phyloP scores from a whole-genome alignment of 2,113 vertebrate species.

The Microcebus murinus region DNA sequence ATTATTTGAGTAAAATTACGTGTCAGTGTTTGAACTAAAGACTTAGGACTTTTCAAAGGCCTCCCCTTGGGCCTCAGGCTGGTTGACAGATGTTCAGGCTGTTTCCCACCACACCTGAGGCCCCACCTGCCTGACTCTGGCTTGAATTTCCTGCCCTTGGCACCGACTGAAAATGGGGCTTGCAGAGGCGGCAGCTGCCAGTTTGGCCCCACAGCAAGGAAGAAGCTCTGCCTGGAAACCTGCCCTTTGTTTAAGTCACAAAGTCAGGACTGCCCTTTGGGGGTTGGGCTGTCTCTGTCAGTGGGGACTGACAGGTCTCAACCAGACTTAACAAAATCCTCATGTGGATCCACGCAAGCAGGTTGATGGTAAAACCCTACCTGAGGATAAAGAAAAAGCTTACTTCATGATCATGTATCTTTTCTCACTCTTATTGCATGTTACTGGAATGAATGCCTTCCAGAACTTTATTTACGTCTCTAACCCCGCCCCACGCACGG shows the following conservation, averaged over 20 bases:
- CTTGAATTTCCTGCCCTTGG: conserved; percentile 21
- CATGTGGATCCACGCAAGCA: neutral
- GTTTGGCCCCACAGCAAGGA: neutral
- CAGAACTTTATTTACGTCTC: neutral
- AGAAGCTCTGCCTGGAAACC: neutral
- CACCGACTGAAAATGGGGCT: neutral
- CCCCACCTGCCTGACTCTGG: neutral
- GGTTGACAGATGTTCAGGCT: neutral
- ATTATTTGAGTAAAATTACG: neutral
- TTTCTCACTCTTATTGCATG: neutral
- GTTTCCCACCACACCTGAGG: neutral
- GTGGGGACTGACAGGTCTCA: neutral
- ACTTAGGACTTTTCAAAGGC: neutral
- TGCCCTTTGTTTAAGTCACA: neutral
- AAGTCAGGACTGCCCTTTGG: neutral
- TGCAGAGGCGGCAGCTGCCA: neutral
- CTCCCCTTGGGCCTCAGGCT: neutral
- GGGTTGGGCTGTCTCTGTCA: neutral
- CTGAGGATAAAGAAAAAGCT: neutral
- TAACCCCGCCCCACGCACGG: neutral
- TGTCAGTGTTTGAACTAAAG: neutral
- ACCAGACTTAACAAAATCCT: neutral
- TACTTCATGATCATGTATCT: neutral
- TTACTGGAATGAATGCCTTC: neutral
- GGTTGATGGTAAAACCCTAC: neutral